These are phyloP conservation scores for Molothrus aeneus DNA, from an alignment of 2,797 vertebrate species.

Conservation along the genomic window DNA sequence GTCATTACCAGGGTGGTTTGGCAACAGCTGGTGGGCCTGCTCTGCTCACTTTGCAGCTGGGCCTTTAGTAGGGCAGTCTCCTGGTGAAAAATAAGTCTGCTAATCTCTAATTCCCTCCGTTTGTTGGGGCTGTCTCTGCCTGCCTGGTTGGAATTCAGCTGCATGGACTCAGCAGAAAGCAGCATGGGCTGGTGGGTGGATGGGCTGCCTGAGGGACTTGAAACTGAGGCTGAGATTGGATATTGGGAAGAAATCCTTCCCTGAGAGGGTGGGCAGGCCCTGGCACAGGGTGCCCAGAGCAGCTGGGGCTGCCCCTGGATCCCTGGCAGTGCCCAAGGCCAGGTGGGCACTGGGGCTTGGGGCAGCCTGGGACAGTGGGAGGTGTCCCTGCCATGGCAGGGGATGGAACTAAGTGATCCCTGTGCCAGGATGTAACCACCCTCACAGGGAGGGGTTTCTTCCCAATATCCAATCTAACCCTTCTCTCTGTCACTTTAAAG, in stretches of 20 bases:
- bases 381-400: background rate
- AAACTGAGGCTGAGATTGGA: background rate
- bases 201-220: background rate
- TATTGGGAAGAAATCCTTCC: background rate
- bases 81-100: background rate
- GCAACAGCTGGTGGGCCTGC: background rate
- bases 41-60: background rate
- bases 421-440: background rate
- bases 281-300: background rate
- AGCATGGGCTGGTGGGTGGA: fast-evolving
- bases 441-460: background rate
- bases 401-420: background rate
- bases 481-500: background rate
- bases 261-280: fast-evolving
- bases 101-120: background rate
- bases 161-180: background rate
- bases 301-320: background rate
- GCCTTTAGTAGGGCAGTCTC: background rate
- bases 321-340: background rate
- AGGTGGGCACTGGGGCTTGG: background rate
- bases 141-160: background rate
- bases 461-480: background rate
- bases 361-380: fast-evolving
- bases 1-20: background rate
- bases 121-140: background rate